Evolutionary conservation across 1,140 invertebrate genomes (phyloP), one percentile per base, ranked within the genome.

Genomic region (Bombus turneri): DNA sequence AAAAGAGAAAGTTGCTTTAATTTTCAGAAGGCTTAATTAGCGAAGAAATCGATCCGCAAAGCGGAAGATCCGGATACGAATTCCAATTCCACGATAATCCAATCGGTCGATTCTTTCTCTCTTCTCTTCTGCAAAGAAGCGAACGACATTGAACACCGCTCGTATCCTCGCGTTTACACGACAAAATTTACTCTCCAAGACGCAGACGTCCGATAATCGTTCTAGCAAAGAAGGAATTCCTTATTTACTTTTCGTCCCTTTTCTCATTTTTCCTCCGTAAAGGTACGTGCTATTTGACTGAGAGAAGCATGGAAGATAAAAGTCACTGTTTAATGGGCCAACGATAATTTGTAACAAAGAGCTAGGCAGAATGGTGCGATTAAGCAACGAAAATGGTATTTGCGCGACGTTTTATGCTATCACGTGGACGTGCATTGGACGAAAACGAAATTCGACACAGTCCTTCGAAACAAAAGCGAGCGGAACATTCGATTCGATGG

Each of bases 391-490:
- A 22, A 69, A 10, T 37, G 34, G 8, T 37, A 31, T 37, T 37
- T 37, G 10, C 34, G 22, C 66, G 34, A 37, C 22, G 68, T 12
- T 22, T 37, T 22, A 22, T 69, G 25, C 22, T 3, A 25, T 34
- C 15, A 34, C 9, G 66, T 34, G 31, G 34, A 37, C 31, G 12
- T 3, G n/a, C 13, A 9, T 37, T 22, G 37, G 18, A 25, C 18
- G 34, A 22, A 47, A 74, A 74, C 43, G 72, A 47, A 53, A 74
- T 34, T 74, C 72, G 72, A 74, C 72, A 31, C 41, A 43, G 28
- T 74, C 28, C 71, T 25, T 2, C 9, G 28, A 15, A 47, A 73
- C 41, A 73, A 73, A 73, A 43, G 71, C 39, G 71, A 43, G 72
- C n/a, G 25, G 9, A 31, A 31, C 72, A 25, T 39, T 37, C 13